A percentile compares a stretch with the other conserved stretches of the same genome.
These are phyloP conservation scores for Didymodactylos carnosus DNA, from an alignment of 2,888 invertebrate species.

Conservation along the genomic window DNA sequence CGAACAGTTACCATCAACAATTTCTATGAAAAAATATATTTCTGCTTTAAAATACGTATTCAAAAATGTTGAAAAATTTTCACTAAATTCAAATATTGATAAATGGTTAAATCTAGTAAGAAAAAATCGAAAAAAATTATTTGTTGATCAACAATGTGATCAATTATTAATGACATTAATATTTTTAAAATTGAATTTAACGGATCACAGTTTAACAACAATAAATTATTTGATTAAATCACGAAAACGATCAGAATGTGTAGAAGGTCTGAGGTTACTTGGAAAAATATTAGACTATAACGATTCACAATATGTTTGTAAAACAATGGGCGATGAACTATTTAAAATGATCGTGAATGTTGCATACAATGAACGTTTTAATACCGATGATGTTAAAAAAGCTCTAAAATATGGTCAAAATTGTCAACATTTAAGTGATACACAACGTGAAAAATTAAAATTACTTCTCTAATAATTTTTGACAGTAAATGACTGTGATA, in stretches of 20 bases:
- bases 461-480: too few relatives aligned
- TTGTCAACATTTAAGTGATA: too few relatives aligned
- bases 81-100: background rate
- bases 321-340: too few relatives aligned
- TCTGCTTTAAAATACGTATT: background rate
- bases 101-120: background rate
- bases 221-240: background rate
- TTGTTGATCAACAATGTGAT: background rate
- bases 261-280: too few relatives aligned
- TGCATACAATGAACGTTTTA: too few relatives aligned
- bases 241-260: background rate
- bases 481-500: too few relatives aligned
- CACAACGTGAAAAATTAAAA: too few relatives aligned
- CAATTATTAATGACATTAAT: background rate
- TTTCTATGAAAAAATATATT: background rate
- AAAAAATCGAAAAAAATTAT: background rate
- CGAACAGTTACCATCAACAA: background rate
- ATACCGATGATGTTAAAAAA: too few relatives aligned
- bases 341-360: too few relatives aligned
- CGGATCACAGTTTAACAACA: background rate
- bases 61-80: background rate
- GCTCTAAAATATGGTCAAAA: too few relatives aligned
- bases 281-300: too few relatives aligned
- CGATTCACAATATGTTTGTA: too few relatives aligned
- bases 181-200: background rate